Evolutionary conservation across 2,113 vertebrate species (phyloP), one percentile per base, ranked within the genome.

Genomic region (Zosterops hypoxanthus): DNA sequence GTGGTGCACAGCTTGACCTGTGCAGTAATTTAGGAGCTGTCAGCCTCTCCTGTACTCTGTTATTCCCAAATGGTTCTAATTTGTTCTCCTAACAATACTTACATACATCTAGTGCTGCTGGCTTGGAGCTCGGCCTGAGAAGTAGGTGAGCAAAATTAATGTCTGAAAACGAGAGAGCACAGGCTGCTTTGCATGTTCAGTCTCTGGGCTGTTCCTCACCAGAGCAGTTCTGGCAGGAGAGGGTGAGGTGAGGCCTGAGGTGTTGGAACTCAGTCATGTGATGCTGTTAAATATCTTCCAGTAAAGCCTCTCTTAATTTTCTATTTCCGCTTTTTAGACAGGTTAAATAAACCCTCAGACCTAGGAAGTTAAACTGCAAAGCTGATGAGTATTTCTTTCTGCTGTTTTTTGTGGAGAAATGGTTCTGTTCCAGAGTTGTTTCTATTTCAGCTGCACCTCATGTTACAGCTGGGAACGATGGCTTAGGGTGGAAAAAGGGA

Each of bases 241-340:
- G 5, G 13, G 8, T 2, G 11, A 66, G 50, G 68, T 29, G n/a
- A 69, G 65, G 59, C 72, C 60, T 36, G 49, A 61, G 73, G 47
- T 0, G 1, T 3, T 46, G 44, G 11, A n/a, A 15, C 70, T 75
- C 1, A 0, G 41, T 61, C 0, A 0, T 33, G 36, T 60, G 69
- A 20, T 0, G 0, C 44, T 60, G 22, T 39, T 61, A 57, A 65
- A 5, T 44, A 14, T n/a, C 42, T 75, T 56, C 29, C 36, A 34
- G 20, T 19, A 16, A 60, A 89, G 23, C 44, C 13, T 81, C 23
- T 4, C 34, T 52, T 86, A 0, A 0, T 41, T 77, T 68, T 66
- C 25, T 75, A 1, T 55, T 76, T 64, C 44, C 60, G 29, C 16
- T 77, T 80, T 69, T 56, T 7, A 14, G 36, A 9, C 11, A 41